Evolutionary conservation across 1,140 invertebrate species (phyloP).

Genomic region (Penaeus vannamei): DNA sequence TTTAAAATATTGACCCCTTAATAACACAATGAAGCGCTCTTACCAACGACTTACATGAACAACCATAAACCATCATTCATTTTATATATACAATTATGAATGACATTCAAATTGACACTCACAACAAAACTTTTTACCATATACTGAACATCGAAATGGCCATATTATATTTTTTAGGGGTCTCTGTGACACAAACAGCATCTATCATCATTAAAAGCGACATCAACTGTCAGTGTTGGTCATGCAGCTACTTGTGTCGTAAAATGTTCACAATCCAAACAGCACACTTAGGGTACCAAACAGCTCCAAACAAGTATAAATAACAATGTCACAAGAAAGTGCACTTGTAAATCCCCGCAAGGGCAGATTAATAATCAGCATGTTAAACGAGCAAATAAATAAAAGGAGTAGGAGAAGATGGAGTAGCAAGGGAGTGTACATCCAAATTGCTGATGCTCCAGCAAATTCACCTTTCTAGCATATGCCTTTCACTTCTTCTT

Average conservation of each 20-base stretch:
- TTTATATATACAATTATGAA: too few relatives aligned
- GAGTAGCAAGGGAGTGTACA: slow-evolving; percentile 42
- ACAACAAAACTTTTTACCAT: too few relatives aligned
- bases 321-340: slow-evolving; percentile 41
- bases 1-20: too few relatives aligned
- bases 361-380: slow-evolving; percentile 8
- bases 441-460: slow-evolving; percentile 45
- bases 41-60: too few relatives aligned
- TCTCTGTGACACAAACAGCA: too few relatives aligned
- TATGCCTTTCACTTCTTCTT: slow-evolving; percentile 58
- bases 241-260: slow-evolving; percentile 26
- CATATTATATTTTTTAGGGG: slow-evolving; percentile 6
- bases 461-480: slow-evolving; percentile 51
- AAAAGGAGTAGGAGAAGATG: slow-evolving; percentile 36
- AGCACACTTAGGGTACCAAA: slow-evolving; percentile 29
- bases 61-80: too few relatives aligned
- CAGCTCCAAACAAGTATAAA: slow-evolving; percentile 26
- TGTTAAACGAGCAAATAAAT: slow-evolving; percentile 38
- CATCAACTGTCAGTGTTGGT: slow-evolving; percentile 16
- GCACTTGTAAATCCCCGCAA: slow-evolving; percentile 37
- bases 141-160: not conserved
- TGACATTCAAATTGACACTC: too few relatives aligned
- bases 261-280: not conserved
- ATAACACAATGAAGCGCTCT: too few relatives aligned
- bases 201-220: not conserved